These are phyloP conservation scores for Xanthia togata DNA, from an alignment of 2,888 invertebrate species.

Conservation along the genomic window DNA sequence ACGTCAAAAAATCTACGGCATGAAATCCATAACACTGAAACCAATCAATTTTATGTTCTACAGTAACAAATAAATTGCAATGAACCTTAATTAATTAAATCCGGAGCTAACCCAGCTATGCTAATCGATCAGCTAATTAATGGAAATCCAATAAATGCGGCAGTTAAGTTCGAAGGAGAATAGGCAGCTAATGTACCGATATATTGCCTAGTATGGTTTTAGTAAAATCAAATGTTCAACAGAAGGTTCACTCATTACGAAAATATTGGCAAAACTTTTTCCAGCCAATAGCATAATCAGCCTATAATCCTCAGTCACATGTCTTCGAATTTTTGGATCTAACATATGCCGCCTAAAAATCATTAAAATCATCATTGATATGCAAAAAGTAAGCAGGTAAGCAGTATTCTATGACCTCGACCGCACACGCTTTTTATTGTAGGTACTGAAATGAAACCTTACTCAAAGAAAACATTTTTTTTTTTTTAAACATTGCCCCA, in stretches of 20 bases:
- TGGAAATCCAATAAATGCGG: constrained; percentile 61
- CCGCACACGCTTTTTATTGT: background rate
- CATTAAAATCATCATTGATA: too few relatives aligned
- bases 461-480: too few relatives aligned
- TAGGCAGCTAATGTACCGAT: constrained; percentile 57
- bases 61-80: constrained; percentile 29
- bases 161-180: constrained; percentile 53
- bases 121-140: constrained; percentile 60
- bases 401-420: background rate
- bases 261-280: background rate
- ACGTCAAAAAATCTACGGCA: background rate
- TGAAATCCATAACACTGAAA: background rate
- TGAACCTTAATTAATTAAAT: constrained; percentile 40
- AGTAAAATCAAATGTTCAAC: background rate
- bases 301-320: too few relatives aligned
- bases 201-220: constrained; percentile 46
- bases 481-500: too few relatives aligned
- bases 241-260: constrained; percentile 32
- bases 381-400: background rate
- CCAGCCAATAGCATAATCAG: too few relatives aligned
- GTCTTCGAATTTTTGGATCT: too few relatives aligned
- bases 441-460: too few relatives aligned
- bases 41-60: background rate
- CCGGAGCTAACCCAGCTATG: constrained; percentile 42
- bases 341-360: too few relatives aligned